phyloP scores from a whole-genome alignment of 2,797 vertebrate genomes.

The Linurgus olivaceus region DNA sequence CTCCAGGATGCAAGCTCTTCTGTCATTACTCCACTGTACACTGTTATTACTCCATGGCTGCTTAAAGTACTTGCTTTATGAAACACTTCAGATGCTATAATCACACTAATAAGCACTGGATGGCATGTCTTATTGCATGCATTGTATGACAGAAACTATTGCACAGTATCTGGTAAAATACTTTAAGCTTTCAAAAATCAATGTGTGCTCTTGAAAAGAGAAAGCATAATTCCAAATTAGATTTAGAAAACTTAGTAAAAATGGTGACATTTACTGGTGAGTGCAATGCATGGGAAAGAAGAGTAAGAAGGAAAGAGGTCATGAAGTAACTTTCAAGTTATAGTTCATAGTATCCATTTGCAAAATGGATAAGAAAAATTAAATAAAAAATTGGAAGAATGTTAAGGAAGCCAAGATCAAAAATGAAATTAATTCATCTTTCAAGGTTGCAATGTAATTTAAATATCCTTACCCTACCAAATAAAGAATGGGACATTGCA shows the following conservation, averaged over 20 bases:
- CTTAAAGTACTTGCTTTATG: not conserved
- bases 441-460: not conserved
- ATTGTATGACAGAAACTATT: not conserved
- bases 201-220: not conserved
- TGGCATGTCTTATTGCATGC: not conserved
- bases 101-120: not conserved
- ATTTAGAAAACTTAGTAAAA: not conserved
- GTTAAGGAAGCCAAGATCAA: not conserved
- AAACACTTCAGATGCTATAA: not conserved
- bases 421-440: not conserved
- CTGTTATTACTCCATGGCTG: not conserved
- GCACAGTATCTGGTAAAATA: not conserved
- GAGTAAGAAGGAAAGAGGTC: not conserved
- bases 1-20: not conserved
- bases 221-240: not conserved
- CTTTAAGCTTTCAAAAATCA: not conserved
- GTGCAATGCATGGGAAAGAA: rapidly evolving
- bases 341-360: not conserved
- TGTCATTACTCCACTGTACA: not conserved
- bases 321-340: not conserved
- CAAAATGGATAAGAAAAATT: not conserved
- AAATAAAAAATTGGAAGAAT: not conserved
- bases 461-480: not conserved
- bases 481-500: not conserved
- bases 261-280: not conserved